A percentile compares a stretch with the other conserved stretches of the same genome.
Conservation (phyloP, 2,888 invertebrate species). For the Hypselothyrea guttata region DNA sequence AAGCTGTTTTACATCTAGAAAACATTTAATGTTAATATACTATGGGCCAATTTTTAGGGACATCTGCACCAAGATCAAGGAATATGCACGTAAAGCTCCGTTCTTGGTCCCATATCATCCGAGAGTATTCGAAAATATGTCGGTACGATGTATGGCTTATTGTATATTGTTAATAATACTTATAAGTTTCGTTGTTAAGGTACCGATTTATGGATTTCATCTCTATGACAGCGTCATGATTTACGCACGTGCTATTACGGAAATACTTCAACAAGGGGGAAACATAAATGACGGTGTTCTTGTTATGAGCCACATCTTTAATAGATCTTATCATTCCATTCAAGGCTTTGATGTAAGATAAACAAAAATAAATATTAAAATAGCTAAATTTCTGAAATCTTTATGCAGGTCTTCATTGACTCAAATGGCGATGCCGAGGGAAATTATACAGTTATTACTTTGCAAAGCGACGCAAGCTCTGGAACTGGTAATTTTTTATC, state of each 20-base stretch:
- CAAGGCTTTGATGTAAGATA: slow-evolving; percentile 89
- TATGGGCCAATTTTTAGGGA: slow-evolving; percentile 84
- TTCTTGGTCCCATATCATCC: slow-evolving; percentile 91
- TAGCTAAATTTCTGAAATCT: not conserved
- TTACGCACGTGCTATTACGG: slow-evolving; percentile 91
- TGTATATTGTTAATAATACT: not conserved
- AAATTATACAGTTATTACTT: slow-evolving; percentile 93
- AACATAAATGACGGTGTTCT: slow-evolving; percentile 89
- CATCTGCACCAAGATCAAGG: slow-evolving; percentile 88
- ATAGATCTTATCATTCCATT: slow-evolving; percentile 89
- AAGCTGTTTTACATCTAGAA: too few relatives aligned
- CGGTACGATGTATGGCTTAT: slow-evolving; percentile 80
- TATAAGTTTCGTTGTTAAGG: slow-evolving; percentile 82
- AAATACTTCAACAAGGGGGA: slow-evolving; percentile 86
- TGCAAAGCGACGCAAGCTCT: slow-evolving; percentile 85
- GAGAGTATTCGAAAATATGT: slow-evolving; percentile 87
- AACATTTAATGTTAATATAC: too few relatives aligned
- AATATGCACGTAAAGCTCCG: slow-evolving; percentile 87
- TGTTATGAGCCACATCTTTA: slow-evolving; percentile 89
- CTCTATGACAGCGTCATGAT: slow-evolving; percentile 94
- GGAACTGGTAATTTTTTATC: slow-evolving; percentile 78
- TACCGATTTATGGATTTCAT: slow-evolving; percentile 91
- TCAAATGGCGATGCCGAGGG: slow-evolving; percentile 95
- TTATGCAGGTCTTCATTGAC: slow-evolving; percentile 89
- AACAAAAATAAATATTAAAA: not conserved